A percentile compares a stretch with the other conserved stretches of the same genome.
phyloP scores from a whole-genome alignment of 2,113 vertebrate genomes.

The Xiphophorus maculatus region DNA sequence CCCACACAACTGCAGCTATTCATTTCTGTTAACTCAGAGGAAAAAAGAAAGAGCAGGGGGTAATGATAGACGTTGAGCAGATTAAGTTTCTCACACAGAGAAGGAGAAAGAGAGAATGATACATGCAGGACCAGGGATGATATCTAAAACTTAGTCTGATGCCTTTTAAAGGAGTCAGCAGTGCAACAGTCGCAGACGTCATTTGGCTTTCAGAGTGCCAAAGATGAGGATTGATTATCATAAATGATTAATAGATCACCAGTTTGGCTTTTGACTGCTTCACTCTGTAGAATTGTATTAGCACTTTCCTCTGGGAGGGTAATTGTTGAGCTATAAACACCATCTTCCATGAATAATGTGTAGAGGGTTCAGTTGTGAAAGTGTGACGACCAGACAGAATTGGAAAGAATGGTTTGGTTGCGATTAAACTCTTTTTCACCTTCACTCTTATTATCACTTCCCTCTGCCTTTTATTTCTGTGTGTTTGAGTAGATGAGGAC shows the following conservation, averaged over 20 bases:
- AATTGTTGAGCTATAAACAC: conserved; percentile 51
- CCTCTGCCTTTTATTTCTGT: background rate
- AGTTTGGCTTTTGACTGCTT: conserved; percentile 48
- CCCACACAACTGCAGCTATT: conserved; percentile 59
- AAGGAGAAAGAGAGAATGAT: conserved; percentile 4
- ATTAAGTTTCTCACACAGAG: conserved; percentile 29
- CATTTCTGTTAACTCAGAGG: conserved; percentile 31
- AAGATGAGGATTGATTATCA: conserved; percentile 36
- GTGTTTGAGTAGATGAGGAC: conserved; percentile 84
- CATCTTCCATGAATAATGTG: background rate
- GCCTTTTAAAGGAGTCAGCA: conserved; percentile 39
- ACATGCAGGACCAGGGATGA: conserved; percentile 16
- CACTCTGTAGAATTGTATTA: conserved; percentile 38
- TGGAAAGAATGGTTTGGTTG: conserved; percentile 32
- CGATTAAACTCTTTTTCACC: conserved; percentile 26
- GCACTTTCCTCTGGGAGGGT: conserved; percentile 34
- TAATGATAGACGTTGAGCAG: conserved; percentile 42
- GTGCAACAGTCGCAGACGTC: conserved; percentile 2
- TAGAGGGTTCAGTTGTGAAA: conserved; percentile 8
- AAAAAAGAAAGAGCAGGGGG: conserved; percentile 17
- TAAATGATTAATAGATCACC: conserved; percentile 57
- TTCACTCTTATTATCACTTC: background rate
- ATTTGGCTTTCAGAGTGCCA: background rate
- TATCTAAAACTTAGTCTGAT: conserved; percentile 36
- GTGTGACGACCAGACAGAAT: conserved; percentile 31